Conservation (phyloP, 1,140 invertebrate species). For the Mya arenaria region DNA sequence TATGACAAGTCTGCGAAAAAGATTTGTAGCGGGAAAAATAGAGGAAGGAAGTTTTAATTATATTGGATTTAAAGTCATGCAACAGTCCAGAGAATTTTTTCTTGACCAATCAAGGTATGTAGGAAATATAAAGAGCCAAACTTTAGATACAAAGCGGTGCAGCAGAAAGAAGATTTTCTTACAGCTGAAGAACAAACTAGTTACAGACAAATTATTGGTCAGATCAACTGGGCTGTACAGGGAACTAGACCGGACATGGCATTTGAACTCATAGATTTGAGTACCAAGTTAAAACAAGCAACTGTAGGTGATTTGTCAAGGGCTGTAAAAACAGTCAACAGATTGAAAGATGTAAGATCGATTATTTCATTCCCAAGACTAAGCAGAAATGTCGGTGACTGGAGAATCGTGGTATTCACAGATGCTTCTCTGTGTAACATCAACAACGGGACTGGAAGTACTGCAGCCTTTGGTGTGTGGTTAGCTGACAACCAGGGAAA, state of each 20-base stretch:
- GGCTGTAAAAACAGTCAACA: conserved; percentile 42
- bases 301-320: conserved; percentile 31
- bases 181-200: conserved; percentile 32
- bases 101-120: too few species aligned
- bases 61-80: too few species aligned
- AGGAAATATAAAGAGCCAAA: too few species aligned
- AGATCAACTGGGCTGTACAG: conserved; percentile 47
- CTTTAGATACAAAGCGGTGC: too few species aligned
- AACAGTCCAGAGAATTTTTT: too few species aligned
- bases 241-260: conserved; percentile 43
- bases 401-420: conserved; percentile 47
- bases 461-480: conserved; percentile 38
- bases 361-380: conserved; percentile 16
- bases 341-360: conserved; percentile 40
- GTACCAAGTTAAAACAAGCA: conserved; percentile 39
- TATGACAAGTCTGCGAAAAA: conserved; percentile 26
- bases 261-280: conserved; percentile 37
- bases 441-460: conserved; percentile 51
- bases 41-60: too few species aligned
- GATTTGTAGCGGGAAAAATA: conserved; percentile 39
- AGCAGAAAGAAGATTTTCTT: too few species aligned
- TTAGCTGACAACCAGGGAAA: conserved; percentile 36
- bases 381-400: conserved; percentile 24
- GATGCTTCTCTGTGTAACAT: conserved; percentile 54
- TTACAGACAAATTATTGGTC: conserved; percentile 36